A percentile compares a stretch with the other conserved stretches of the same genome.
Evolutionary conservation across 2,113 vertebrate genomes (phyloP).

Genomic region (Scartelaos histophorus): DNA sequence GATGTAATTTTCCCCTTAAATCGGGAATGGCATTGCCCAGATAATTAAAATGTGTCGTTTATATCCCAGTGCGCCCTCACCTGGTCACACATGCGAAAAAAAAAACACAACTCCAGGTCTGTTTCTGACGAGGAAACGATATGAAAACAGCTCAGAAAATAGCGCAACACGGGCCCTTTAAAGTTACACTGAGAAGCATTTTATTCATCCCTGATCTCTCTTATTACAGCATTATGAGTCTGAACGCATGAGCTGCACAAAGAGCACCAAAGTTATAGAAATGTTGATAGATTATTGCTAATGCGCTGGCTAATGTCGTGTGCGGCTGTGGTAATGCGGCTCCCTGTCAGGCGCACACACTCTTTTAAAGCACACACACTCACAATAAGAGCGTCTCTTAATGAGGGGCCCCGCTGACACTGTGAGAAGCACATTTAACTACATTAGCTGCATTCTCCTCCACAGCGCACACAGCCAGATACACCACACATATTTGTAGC

Average conservation of each 20-base stretch:
- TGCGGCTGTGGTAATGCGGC: slow-evolving; percentile 1
- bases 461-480: slow-evolving; percentile 55
- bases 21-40: too few relatives aligned
- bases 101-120: too few relatives aligned
- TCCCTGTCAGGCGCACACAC: slow-evolving; percentile 5
- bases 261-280: background rate
- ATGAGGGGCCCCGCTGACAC: slow-evolving; percentile 67
- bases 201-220: slow-evolving; percentile 22
- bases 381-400: slow-evolving; percentile 65
- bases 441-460: slow-evolving; percentile 66
- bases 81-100: too few relatives aligned
- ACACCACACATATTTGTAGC: slow-evolving; percentile 63
- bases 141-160: too few relatives aligned
- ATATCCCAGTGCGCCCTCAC: too few relatives aligned
- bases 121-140: too few relatives aligned
- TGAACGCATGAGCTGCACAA: slow-evolving; percentile 9
- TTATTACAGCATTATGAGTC: slow-evolving; percentile 16
- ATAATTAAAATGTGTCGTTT: too few relatives aligned
- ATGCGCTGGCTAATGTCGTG: slow-evolving; percentile 4
- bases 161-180: too few relatives aligned
- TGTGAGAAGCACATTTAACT: slow-evolving; percentile 68
- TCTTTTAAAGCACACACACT: slow-evolving; percentile 24
- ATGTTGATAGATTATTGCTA: slow-evolving; percentile 11
- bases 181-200: slow-evolving; percentile 8
- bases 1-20: too few relatives aligned